A percentile compares a stretch with the other conserved stretches of the same genome.
Conservation (phyloP, 1,140 invertebrate genomes). For the Aricia agestis region DNA sequence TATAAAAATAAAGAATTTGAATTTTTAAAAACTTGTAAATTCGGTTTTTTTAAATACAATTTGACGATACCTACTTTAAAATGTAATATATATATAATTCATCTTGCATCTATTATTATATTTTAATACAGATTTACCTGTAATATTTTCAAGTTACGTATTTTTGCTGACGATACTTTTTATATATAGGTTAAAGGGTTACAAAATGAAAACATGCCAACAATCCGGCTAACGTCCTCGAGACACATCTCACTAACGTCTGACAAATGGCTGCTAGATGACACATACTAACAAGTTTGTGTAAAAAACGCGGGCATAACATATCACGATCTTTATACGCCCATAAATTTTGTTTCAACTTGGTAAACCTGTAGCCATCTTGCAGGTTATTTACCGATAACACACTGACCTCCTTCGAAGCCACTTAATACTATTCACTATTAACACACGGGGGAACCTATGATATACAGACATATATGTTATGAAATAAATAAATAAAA, state of each 20-base stretch:
- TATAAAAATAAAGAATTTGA: too few species aligned
- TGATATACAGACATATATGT: background rate
- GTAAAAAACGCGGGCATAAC: background rate
- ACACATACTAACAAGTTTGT: background rate
- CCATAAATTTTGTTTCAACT: background rate
- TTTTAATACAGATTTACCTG: too few species aligned
- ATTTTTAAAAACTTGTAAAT: too few species aligned
- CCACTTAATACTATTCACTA: background rate
- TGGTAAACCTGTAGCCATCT: background rate
- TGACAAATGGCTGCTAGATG: conserved; percentile 2
- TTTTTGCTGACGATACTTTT: background rate
- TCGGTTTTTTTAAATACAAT: too few species aligned
- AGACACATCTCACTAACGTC: background rate
- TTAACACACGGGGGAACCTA: background rate
- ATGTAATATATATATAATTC: too few species aligned
- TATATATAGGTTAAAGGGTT: background rate
- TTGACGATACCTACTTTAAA: too few species aligned
- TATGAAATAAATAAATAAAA: too few species aligned
- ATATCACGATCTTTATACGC: background rate
- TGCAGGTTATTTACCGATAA: background rate
- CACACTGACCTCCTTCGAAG: conserved; percentile 8
- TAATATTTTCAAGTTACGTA: too few species aligned
- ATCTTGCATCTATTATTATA: too few species aligned
- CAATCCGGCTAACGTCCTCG: background rate
- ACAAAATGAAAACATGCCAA: background rate